Percentiles rank a stretch among this genome's conserved stretches.
phyloP scores from a whole-genome alignment of 2,113 vertebrate species.

The Ramphastos sulfuratus region DNA sequence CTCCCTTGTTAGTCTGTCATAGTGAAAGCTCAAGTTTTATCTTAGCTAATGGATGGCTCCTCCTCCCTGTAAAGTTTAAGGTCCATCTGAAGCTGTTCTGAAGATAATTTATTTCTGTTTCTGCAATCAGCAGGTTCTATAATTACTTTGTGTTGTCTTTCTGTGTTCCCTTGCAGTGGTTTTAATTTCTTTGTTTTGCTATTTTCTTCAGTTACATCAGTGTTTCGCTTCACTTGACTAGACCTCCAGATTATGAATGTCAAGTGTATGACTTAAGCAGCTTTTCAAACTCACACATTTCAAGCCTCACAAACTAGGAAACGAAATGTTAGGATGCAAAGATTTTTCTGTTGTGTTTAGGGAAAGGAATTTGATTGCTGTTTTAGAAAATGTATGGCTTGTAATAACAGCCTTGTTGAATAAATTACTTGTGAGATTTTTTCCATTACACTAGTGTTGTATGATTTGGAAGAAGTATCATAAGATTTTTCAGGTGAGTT shows the following conservation, averaged over 20 bases:
- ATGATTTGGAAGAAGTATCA: background rate
- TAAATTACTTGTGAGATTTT: background rate
- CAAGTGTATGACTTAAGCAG: background rate
- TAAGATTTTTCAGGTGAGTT: background rate
- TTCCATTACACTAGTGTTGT: background rate
- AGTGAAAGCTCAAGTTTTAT: background rate
- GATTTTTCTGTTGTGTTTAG: background rate
- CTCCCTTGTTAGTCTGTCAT: background rate
- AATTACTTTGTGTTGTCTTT: background rate
- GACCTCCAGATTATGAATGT: background rate
- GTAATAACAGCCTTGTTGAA: background rate
- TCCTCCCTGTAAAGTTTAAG: background rate
- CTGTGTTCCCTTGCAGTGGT: background rate
- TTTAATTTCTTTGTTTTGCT: background rate
- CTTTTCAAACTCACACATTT: background rate
- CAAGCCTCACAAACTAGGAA: background rate
- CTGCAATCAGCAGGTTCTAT: background rate
- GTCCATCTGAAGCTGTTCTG: background rate
- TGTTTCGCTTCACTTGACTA: background rate
- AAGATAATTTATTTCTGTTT: background rate
- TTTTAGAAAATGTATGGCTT: background rate
- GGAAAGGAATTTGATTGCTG: background rate
- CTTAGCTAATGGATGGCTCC: background rate
- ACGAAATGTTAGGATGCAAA: background rate
- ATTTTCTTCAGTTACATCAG: background rate